A percentile compares a stretch with the other conserved stretches of the same genome.
Evolutionary conservation across 1,140 invertebrate species (phyloP).

Genomic region (Macrosteles quadrilineatus): DNA sequence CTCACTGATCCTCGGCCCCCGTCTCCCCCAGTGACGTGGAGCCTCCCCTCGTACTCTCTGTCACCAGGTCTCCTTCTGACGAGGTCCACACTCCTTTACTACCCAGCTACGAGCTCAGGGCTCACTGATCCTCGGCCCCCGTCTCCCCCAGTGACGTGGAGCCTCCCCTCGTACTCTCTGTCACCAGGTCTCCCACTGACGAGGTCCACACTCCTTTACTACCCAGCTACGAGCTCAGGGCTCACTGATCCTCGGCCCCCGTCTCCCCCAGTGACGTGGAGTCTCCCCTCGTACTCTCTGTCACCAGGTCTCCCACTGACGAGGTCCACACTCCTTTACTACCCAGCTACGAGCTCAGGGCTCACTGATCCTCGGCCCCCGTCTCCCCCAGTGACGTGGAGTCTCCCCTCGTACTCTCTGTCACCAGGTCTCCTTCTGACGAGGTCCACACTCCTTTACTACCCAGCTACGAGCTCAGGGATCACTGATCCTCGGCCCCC

Average conservation of each 20-base stretch:
- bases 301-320: neutral
- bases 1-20: neutral
- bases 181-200: neutral
- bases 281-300: neutral
- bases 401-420: neutral
- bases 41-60: neutral
- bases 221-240: neutral
- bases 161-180: neutral
- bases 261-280: neutral
- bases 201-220: neutral
- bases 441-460: neutral
- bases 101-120: neutral
- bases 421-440: neutral
- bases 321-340: neutral
- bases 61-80: neutral
- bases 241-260: neutral
- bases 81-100: neutral
- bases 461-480: neutral
- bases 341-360: neutral
- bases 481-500: neutral
- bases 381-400: neutral
- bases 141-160: neutral
- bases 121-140: neutral
- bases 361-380: neutral
- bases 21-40: neutral